Evolutionary conservation across 1,140 invertebrate species (phyloP), one percentile per base, ranked within the genome.

Genomic region (Lasaia peninsularis): DNA sequence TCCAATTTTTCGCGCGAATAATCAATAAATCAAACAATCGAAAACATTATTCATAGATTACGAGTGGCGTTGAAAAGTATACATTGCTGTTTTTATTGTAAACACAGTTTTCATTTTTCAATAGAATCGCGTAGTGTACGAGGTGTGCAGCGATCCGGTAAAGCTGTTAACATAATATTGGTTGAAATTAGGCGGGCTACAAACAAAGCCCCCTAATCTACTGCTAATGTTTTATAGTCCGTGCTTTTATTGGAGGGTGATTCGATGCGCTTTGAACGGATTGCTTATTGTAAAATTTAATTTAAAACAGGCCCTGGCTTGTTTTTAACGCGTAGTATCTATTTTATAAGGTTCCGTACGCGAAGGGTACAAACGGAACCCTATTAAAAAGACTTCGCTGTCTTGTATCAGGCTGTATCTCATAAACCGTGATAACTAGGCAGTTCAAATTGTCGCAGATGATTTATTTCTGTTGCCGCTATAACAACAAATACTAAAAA

Each of bases 271-370:
- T 67, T 61, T 55, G 58, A 67, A 64, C 66, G 61, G 75, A 78
- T 83, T 80, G 66, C 65, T 65, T 69, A 67, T 76, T 76, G 57
- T 67, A 56, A 68, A 72, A 66, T 78, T 64, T 71, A 73, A 75
- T 79, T 81, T 73, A 69, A 65, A 56, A 65, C 60, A 68, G 62
- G 65, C 60, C 65, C 67, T 65, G 61, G 65, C 58, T 52, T 58
- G 11, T 53, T 53, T 53, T 53, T 52, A 18, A 48, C 10, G 4
- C 16, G 0, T 5, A n/a, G 24, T 3, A 7, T 28, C 4, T 2
- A 28, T 2, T n/a, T n/a, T n/a, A n/a, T n/a, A n/a, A n/a, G n/a
- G n/a, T n/a, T n/a, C n/a, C n/a, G n/a, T n/a, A n/a, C n/a, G n/a
- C n/a, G n/a, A n/a, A n/a, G n/a, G n/a, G n/a, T n/a, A n/a, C n/a